Evolutionary conservation across 2,797 vertebrate species (phyloP).

Genomic region (Austrolebias charrua): DNA sequence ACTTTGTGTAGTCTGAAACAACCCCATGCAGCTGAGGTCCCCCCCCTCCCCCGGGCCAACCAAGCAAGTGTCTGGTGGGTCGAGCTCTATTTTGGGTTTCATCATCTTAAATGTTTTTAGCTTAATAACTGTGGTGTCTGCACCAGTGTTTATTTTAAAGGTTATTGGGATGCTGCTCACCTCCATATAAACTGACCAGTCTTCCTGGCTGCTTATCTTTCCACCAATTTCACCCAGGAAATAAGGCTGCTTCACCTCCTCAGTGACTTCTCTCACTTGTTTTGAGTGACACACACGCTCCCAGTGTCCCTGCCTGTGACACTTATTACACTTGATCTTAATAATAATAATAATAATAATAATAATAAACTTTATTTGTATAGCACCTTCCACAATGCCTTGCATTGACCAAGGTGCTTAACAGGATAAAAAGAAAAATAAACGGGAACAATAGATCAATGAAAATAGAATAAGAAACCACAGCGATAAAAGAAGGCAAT

Average conservation of each 20-base stretch:
- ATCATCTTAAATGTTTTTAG: background rate
- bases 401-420: too few species aligned
- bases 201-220: too few species aligned
- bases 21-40: too few species aligned
- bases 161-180: background rate
- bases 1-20: too few species aligned
- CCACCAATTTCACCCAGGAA: background rate
- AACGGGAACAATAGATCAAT: too few species aligned
- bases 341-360: too few species aligned
- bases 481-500: too few species aligned
- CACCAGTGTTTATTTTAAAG: background rate
- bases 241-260: background rate
- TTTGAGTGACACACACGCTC: background rate
- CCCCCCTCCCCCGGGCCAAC: too few species aligned
- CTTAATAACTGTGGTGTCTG: background rate
- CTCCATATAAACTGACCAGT: background rate
- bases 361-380: too few species aligned
- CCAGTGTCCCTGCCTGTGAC: background rate
- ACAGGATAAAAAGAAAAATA: too few species aligned
- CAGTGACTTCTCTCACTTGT: background rate
- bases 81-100: background rate
- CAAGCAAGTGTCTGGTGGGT: background rate
- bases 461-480: too few species aligned
- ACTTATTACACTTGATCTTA: slow-evolving; percentile 2
- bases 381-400: too few species aligned